These are phyloP conservation scores for Acanthoscelides obtectus DNA, from an alignment of 2,888 invertebrate species.

Conservation along the genomic window DNA sequence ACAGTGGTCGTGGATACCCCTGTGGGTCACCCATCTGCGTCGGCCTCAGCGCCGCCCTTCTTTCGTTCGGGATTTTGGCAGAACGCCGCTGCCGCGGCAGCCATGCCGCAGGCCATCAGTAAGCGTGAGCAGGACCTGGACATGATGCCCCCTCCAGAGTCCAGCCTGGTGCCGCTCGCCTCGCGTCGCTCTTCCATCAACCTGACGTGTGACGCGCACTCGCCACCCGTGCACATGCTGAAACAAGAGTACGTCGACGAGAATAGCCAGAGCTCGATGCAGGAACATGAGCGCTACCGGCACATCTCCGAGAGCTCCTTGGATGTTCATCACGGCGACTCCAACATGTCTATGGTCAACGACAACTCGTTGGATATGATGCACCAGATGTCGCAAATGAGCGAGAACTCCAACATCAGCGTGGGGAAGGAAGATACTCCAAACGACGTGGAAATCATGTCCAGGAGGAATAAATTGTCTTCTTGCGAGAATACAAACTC, in stretches of 20 bases:
- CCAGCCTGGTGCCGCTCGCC: constrained; percentile 56
- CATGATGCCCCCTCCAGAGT: constrained; percentile 67
- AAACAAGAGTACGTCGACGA: constrained; percentile 71
- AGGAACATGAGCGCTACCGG: constrained; percentile 41
- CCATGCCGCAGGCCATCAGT: constrained; percentile 36
- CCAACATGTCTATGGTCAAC: constrained; percentile 46
- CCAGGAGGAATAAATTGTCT: constrained; percentile 20
- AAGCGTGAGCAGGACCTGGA: constrained; percentile 56
- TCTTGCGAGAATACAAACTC: constrained; percentile 37
- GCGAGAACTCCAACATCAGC: constrained; percentile 41
- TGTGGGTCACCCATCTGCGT: constrained; percentile 17
- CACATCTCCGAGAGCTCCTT: constrained; percentile 47
- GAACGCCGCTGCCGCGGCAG: constrained; percentile 14
- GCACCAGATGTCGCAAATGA: constrained; percentile 29
- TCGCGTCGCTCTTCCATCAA: constrained; percentile 57
- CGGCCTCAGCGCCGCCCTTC: constrained; percentile 18
- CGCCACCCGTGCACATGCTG: constrained; percentile 51
- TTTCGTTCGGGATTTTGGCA: constrained; percentile 36
- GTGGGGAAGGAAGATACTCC: constrained; percentile 38
- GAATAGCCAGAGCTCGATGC: constrained; percentile 62
- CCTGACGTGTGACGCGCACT: constrained; percentile 53
- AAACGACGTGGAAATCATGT: constrained; percentile 38
- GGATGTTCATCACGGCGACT: constrained; percentile 46
- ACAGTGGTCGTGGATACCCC: constrained; percentile 41
- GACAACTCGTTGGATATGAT: constrained; percentile 53